Base-by-base conservation (phyloP, 2,797 vertebrate genomes). In the Coregonus suidteri region DNA sequence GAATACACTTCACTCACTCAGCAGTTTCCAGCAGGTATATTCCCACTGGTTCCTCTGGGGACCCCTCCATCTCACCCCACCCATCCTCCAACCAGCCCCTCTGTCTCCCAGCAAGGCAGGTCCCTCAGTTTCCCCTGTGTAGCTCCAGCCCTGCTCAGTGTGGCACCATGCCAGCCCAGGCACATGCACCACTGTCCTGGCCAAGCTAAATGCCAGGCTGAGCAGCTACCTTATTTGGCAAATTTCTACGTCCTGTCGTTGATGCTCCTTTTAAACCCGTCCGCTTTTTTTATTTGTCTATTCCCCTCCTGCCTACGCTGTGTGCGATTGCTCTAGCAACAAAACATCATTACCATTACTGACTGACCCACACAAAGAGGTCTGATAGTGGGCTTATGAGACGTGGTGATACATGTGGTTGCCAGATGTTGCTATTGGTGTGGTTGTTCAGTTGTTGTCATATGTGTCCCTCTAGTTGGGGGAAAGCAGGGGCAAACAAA, bases 341-440 rank as follows among this genome's bases (percentile, higher is more conserved):
- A 65, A n/a, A n/a, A 5, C 3, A n/a, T 64, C 37, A 41, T 47
- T 47, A 47, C 9, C 41, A 47, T 47, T 47, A 47, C 41, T 3
- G 41, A 64, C 80, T 77, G 70, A 83, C 82, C 71, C 82, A 88
- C 86, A 89, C 80, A 89, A 84, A 82, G 71, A 74, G 71, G 69
- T 74, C 30, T 30, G 18, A 18, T 6, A 41, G 11, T 47, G 25
- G 15, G 51, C 11, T 53, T 59, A 25, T 34, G 16, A 67, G 68
- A 62, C 47, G 47, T 81, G 65, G 74, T 88, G 84, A 47, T 76
- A 85, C 91, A 93, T 91, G 85, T 93, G 91, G 79, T 18, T 78
- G 68, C 88, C 93, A 95, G 90, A 94, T 93, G 91, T 90, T 80
- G 72, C 81, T 83, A 84, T 87, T 91, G 81, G 86, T 87, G 87